Percentiles rank a stretch among this genome's conserved stretches.
Conservation (phyloP, 2,797 vertebrate genomes). For the Helostoma temminkii region DNA sequence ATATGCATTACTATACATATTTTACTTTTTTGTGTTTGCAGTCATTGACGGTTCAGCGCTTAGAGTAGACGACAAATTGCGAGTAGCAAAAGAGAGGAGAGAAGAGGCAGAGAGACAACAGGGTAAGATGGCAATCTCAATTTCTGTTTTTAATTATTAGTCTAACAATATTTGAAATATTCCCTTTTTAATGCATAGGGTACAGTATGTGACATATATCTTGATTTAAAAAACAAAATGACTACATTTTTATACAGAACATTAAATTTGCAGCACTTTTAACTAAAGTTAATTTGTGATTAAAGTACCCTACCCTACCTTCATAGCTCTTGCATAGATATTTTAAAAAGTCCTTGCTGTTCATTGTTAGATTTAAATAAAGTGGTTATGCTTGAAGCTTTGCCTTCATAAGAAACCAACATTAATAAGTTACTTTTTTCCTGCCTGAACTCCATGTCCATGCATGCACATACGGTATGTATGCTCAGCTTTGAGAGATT, state of each 20-base stretch:
- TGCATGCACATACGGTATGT: neutral
- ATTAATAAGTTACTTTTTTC: slow-evolving; percentile 9
- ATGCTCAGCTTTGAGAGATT: slow-evolving; percentile 87
- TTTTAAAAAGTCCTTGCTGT: slow-evolving; percentile 1
- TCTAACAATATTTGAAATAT: neutral
- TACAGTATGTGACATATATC: too few relatives aligned
- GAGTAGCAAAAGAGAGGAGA: slow-evolving; percentile 92
- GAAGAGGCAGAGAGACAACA: slow-evolving; percentile 92
- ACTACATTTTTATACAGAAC: neutral
- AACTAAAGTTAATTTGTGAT: too few relatives aligned
- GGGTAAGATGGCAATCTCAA: slow-evolving; percentile 79
- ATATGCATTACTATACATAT: slow-evolving; percentile 12
- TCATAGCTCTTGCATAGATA: too few relatives aligned
- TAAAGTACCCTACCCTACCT: too few relatives aligned
- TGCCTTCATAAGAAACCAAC: neutral
- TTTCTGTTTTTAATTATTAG: slow-evolving; percentile 3
- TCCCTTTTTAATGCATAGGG: neutral
- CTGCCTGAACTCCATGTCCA: neutral
- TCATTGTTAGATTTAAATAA: neutral
- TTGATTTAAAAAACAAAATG: neutral
- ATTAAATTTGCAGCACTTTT: too few relatives aligned
- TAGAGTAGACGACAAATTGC: slow-evolving; percentile 92
- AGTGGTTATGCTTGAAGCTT: neutral
- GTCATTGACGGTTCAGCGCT: slow-evolving; percentile 92
- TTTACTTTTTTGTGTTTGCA: slow-evolving; percentile 69